Percentiles rank a stretch among this genome's conserved stretches.
phyloP scores from a whole-genome alignment of 2,888 invertebrate genomes.

The Chrysotoxum bicinctum region DNA sequence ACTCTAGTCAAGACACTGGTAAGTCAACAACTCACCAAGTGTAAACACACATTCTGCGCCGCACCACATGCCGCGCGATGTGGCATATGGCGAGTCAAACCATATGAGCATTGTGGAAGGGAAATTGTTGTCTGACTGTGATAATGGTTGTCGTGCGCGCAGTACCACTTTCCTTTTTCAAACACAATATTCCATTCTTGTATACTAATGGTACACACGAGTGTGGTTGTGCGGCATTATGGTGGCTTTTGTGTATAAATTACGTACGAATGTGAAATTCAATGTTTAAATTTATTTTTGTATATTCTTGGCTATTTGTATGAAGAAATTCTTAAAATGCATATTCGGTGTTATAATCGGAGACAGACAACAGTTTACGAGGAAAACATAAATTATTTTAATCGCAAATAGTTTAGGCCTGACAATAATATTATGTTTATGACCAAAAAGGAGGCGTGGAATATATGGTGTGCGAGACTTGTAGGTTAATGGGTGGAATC shows the following conservation, averaged over 20 bases:
- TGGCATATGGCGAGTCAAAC: conserved; percentile 48
- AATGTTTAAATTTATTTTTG: conserved; percentile 13
- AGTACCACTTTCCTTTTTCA: conserved; percentile 68
- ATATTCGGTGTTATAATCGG: neutral
- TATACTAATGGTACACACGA: neutral
- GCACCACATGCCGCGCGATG: conserved; percentile 27
- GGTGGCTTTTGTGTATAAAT: conserved; percentile 46
- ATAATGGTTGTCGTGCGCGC: conserved; percentile 56
- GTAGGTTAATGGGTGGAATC: conserved; percentile 57
- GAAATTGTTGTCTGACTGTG: conserved; percentile 66
- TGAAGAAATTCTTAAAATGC: neutral
- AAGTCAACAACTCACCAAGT: conserved; percentile 52
- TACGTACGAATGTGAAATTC: conserved; percentile 16
- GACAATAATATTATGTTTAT: neutral
- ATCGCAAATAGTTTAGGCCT: neutral
- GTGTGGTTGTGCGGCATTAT: conserved; percentile 3
- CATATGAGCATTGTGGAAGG: conserved; percentile 62
- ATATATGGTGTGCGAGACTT: neutral
- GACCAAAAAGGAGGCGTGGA: neutral
- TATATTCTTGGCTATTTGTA: neutral
- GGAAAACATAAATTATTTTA: neutral
- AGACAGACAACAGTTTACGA: neutral
- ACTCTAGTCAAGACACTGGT: conserved; percentile 35
- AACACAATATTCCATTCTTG: conserved; percentile 56
- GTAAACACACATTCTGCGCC: conserved; percentile 48